Percentiles rank a stretch among this genome's conserved stretches.
Conservation (phyloP, 2,113 vertebrate genomes). For the Aramus guarauna region DNA sequence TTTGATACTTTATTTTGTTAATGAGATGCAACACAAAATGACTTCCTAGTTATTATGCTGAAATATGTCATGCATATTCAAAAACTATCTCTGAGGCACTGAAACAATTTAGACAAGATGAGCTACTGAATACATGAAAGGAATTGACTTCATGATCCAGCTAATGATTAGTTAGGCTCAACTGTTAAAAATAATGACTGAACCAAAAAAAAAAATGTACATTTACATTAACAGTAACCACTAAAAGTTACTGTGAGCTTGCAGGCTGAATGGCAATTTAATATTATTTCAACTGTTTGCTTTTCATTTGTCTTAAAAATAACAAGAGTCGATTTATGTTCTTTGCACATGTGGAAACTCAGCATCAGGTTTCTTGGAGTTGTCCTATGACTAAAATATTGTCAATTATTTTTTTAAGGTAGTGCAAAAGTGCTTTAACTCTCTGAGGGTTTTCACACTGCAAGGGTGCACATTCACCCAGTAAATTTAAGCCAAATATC, state of each 20-base stretch:
- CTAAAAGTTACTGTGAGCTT: neutral
- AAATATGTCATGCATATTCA: slow-evolving; percentile 62
- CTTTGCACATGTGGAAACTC: neutral
- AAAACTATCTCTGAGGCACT: slow-evolving; percentile 52
- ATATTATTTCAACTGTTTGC: slow-evolving; percentile 7
- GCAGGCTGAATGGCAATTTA: neutral
- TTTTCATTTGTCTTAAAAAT: neutral
- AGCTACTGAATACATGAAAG: slow-evolving; percentile 55
- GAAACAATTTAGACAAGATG: slow-evolving; percentile 59
- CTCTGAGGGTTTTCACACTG: neutral
- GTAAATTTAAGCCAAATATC: neutral
- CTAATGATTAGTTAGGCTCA: slow-evolving; percentile 42
- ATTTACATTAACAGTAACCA: neutral
- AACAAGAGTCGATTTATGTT: neutral
- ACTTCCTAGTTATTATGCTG: slow-evolving; percentile 58
- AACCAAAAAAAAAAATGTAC: neutral
- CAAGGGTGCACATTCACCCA: neutral
- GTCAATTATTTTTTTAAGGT: neutral
- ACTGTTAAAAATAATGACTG: slow-evolving; percentile 54
- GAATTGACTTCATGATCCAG: slow-evolving; percentile 21
- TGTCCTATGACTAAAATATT: neutral
- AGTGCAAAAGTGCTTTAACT: neutral
- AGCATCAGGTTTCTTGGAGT: neutral
- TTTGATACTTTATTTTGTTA: slow-evolving; percentile 58
- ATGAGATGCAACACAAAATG: slow-evolving; percentile 51